Evolutionary conservation across 2,113 vertebrate species (phyloP).

Genomic region (Accipiter virgatus): DNA sequence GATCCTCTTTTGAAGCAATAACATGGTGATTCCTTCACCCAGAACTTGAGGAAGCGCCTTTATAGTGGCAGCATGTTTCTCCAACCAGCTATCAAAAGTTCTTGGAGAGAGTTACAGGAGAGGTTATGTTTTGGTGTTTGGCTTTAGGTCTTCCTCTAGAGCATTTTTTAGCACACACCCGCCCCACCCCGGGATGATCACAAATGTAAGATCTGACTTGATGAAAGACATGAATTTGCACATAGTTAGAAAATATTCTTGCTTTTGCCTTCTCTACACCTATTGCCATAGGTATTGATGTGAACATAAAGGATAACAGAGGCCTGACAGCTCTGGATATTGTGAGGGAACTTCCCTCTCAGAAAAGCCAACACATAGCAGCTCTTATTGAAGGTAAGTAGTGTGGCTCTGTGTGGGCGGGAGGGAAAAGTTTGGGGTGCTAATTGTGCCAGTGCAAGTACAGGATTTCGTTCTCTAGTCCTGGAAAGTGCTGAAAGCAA

Average conservation of each 20-base stretch:
- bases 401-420: not conserved
- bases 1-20: conserved; percentile 36
- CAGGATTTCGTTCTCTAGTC: not conserved
- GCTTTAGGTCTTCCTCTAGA: not conserved
- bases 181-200: not conserved
- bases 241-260: not conserved
- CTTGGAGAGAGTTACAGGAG: not conserved
- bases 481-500: not conserved
- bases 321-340: conserved; percentile 91
- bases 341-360: conserved; percentile 94
- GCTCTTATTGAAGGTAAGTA: conserved; percentile 87
- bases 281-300: conserved; percentile 82
- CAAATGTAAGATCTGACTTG: not conserved
- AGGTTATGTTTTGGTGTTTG: not conserved
- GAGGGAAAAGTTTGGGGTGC: not conserved
- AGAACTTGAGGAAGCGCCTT: not conserved
- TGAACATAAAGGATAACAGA: conserved; percentile 88
- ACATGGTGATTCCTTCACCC: not conserved
- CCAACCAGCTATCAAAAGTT: not conserved
- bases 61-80: not conserved
- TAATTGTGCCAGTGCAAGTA: not conserved
- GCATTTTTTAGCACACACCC: not conserved
- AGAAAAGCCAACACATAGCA: conserved; percentile 93
- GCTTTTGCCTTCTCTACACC: not conserved
- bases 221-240: not conserved